phyloP scores from a whole-genome alignment of 2,888 invertebrate genomes.

The Cremastobaeus sp. region DNA sequence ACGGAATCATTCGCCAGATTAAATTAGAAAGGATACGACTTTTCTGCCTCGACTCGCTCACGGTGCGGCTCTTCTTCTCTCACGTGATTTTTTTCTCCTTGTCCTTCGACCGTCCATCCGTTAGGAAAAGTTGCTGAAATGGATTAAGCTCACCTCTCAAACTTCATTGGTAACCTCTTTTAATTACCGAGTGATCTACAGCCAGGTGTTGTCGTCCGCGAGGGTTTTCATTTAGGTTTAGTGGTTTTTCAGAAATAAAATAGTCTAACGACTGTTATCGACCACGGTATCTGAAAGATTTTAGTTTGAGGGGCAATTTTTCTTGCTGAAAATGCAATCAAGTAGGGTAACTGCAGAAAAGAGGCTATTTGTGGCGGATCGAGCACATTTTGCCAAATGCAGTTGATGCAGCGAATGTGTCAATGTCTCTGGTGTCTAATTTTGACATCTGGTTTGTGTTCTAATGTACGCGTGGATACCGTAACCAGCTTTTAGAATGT shows the following conservation, averaged over 20 bases:
- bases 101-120: slow-evolving; percentile 26
- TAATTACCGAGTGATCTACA: slow-evolving; percentile 73
- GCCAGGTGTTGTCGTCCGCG: slow-evolving; percentile 52
- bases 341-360: slow-evolving; percentile 46
- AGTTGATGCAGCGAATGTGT: slow-evolving; percentile 4
- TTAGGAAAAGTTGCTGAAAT: slow-evolving; percentile 65
- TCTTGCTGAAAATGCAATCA: slow-evolving; percentile 50
- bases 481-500: too few relatives aligned
- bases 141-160: slow-evolving; percentile 70
- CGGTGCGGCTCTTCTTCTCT: slow-evolving; percentile 36
- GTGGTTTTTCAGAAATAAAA: slow-evolving; percentile 49
- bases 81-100: slow-evolving; percentile 35
- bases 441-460: too few relatives aligned
- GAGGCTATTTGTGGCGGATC: slow-evolving; percentile 38
- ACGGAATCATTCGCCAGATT: slow-evolving; percentile 79
- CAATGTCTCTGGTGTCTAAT: background rate
- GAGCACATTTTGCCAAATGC: slow-evolving; percentile 14
- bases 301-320: slow-evolving; percentile 57
- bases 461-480: too few relatives aligned
- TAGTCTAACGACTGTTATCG: slow-evolving; percentile 47
- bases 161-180: slow-evolving; percentile 67
- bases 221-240: slow-evolving; percentile 43
- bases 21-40: slow-evolving; percentile 78
- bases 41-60: slow-evolving; percentile 64
- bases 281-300: slow-evolving; percentile 37